Evolutionary conservation across 2,113 vertebrate genomes (phyloP).

Genomic region (Sminthopsis crassicaudata): DNA sequence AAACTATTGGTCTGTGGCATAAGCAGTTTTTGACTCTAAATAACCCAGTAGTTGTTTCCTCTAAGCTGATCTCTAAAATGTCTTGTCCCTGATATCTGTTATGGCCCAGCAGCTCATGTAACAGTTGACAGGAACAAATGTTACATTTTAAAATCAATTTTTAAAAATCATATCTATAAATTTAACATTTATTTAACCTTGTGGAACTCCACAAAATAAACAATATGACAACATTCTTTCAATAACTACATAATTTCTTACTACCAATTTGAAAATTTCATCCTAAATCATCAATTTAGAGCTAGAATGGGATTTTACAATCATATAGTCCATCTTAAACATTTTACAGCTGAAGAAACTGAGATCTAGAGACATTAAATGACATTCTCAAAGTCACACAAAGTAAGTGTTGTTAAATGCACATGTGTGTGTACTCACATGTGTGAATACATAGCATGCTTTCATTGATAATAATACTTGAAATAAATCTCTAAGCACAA

Average conservation of each 20-base stretch:
- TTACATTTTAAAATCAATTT: neutral
- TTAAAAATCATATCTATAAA: neutral
- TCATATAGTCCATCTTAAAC: neutral
- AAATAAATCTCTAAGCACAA: neutral
- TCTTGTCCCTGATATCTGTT: neutral
- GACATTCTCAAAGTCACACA: neutral
- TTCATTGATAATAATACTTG: neutral
- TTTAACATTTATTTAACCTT: neutral
- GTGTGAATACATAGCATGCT: neutral
- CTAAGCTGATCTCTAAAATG: neutral
- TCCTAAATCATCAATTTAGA: neutral
- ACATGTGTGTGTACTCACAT: neutral
- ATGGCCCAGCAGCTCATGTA: neutral
- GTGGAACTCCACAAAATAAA: neutral
- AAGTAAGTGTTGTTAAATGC: neutral
- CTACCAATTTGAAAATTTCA: neutral
- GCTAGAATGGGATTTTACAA: neutral
- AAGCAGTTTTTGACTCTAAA: neutral
- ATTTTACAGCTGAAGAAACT: neutral
- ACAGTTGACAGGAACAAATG: neutral
- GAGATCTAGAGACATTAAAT: neutral
- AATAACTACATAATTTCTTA: neutral
- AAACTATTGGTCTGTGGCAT: conserved; percentile 4
- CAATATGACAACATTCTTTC: neutral
- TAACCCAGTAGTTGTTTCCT: neutral